phyloP scores from a whole-genome alignment of 2,113 vertebrate species.

The Vimba vimba region DNA sequence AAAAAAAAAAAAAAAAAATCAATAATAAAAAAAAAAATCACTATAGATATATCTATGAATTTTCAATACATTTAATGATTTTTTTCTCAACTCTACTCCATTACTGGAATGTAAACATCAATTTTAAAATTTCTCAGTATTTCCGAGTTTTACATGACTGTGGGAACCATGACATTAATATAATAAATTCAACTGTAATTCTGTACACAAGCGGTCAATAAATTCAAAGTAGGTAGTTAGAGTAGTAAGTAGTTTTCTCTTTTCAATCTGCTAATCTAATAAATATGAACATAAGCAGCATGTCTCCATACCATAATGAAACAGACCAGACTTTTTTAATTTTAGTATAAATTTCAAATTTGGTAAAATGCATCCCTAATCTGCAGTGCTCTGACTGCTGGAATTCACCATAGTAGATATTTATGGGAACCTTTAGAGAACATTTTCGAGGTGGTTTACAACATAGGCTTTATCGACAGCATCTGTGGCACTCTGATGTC shows the following conservation, averaged over 20 bases:
- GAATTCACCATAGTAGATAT: neutral
- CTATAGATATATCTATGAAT: neutral
- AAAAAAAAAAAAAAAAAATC: neutral
- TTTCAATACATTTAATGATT: neutral
- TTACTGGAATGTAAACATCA: neutral
- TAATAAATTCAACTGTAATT: neutral
- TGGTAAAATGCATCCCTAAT: neutral
- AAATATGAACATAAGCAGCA: neutral
- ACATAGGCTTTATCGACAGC: neutral
- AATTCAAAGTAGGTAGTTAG: neutral
- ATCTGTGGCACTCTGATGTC: conserved; percentile 8
- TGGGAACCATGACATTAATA: neutral
- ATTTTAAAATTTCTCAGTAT: neutral
- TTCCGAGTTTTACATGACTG: neutral
- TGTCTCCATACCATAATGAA: neutral
- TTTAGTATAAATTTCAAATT: neutral
- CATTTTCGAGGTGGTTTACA: neutral
- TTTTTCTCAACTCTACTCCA: neutral
- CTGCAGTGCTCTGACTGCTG: neutral
- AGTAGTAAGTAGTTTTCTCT: neutral
- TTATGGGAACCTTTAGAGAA: neutral
- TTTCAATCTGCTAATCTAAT: neutral
- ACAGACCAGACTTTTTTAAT: neutral
- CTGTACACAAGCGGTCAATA: neutral
- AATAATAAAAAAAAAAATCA: neutral